These are phyloP conservation scores for Diacarnus erythraeanus DNA, from an alignment of 37 sponge, comb jelly and placozoan genomes.

Conservation along the genomic window DNA sequence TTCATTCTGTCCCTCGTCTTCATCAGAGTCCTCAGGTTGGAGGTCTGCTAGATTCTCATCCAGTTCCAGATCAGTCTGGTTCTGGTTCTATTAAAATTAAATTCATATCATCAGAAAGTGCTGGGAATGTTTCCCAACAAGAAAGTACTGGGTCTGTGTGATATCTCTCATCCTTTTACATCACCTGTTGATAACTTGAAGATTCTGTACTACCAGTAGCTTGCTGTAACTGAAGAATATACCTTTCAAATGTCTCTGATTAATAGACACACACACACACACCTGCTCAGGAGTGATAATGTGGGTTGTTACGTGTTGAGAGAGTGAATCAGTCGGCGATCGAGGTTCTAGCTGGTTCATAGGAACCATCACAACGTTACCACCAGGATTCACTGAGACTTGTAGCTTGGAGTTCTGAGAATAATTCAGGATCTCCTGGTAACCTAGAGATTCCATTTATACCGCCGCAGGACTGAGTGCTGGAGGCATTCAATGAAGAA, in stretches of 20 bases:
- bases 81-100: too few relatives aligned
- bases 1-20: constrained; percentile 6
- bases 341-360: not conserved
- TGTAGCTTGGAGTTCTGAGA: constrained; percentile 5
- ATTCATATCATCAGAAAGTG: too few relatives aligned
- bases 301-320: constrained; percentile 14
- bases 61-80: constrained; percentile 3
- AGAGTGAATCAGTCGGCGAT: not conserved
- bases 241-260: not conserved
- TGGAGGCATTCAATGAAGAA: not conserved
- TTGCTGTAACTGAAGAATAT: not conserved
- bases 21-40: constrained; percentile 46
- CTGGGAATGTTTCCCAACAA: too few relatives aligned
- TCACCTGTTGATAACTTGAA: not conserved
- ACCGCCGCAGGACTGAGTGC: not conserved
- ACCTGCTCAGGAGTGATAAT: not conserved
- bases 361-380: constrained; percentile 28
- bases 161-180: not conserved
- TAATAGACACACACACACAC: not conserved
- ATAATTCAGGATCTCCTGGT: constrained; percentile 9
- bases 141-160: too few relatives aligned
- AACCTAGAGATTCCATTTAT: not conserved
- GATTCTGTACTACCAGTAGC: not conserved
- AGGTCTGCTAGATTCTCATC: constrained; percentile 55
- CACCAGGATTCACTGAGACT: constrained; percentile 14